phyloP scores from a whole-genome alignment of 2,113 vertebrate species.

The Petroica traversi region DNA sequence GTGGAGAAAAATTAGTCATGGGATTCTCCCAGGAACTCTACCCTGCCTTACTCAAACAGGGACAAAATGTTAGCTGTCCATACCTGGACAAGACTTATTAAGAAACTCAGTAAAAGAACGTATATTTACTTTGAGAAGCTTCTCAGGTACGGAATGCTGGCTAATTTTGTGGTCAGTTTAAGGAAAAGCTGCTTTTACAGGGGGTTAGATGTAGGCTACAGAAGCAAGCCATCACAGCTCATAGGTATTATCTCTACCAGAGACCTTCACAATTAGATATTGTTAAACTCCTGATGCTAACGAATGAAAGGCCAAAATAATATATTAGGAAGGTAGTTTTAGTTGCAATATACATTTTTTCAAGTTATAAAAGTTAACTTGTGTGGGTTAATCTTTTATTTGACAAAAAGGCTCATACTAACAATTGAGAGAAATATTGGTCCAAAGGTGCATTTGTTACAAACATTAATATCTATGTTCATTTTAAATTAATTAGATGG shows the following conservation, averaged over 20 bases:
- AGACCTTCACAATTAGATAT: neutral
- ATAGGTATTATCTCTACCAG: neutral
- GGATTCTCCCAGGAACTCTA: neutral
- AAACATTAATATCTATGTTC: neutral
- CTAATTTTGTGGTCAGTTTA: neutral
- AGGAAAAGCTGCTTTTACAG: neutral
- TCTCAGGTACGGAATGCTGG: neutral
- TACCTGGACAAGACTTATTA: neutral
- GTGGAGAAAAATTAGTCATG: neutral
- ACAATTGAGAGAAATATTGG: neutral
- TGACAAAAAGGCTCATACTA: neutral
- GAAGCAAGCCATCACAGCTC: neutral
- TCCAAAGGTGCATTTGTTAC: neutral
- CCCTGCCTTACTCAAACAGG: neutral
- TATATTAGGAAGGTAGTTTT: neutral
- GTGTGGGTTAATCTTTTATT: neutral
- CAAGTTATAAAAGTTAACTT: neutral
- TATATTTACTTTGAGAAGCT: neutral
- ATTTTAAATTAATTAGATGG: conserved; percentile 14
- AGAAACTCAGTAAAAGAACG: neutral
- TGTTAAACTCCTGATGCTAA: neutral
- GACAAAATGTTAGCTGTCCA: neutral
- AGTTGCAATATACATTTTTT: neutral
- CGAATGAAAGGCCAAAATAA: neutral
- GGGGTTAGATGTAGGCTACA: neutral